A percentile compares a stretch with the other conserved stretches of the same genome.
These are phyloP conservation scores for Troglohyphantes excavatus DNA, from an alignment of 2,888 invertebrate species.

Conservation along the genomic window DNA sequence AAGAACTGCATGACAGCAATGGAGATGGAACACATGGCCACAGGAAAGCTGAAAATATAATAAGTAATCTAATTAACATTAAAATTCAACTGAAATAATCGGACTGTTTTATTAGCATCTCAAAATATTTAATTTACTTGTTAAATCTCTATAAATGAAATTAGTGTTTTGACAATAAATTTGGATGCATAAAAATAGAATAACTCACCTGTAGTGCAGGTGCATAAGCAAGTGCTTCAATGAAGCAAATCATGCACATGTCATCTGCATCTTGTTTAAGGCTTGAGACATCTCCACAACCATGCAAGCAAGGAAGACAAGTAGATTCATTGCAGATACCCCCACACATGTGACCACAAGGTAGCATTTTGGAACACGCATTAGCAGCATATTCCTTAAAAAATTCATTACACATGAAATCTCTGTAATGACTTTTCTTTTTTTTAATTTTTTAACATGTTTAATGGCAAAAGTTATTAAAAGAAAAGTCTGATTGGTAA, in stretches of 20 bases:
- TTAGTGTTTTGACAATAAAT: neutral
- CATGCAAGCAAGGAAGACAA: constrained; percentile 95
- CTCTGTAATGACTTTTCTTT: no score
- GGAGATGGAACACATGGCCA: constrained; percentile 97
- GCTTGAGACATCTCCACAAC: constrained; percentile 85
- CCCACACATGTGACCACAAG: constrained; percentile 96
- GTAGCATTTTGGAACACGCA: constrained; percentile 91
- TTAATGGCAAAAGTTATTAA: no score
- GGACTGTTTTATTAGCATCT: no score
- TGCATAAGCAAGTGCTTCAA: constrained; percentile 96
- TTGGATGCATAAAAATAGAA: no score
- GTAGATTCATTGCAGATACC: constrained; percentile 92
- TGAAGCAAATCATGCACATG: constrained; percentile 99
- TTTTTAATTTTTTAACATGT: no score
- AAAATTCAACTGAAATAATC: no score
- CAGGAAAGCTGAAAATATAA: constrained; percentile 90
- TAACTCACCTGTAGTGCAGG: constrained; percentile 91
- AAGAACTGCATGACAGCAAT: constrained; percentile 93
- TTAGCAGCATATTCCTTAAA: constrained; percentile 88
- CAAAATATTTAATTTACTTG: no score
- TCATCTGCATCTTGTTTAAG: constrained; percentile 98
- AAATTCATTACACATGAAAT: neutral
- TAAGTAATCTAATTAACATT: no score
- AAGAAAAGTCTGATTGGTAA: no score
- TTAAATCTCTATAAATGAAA: neutral